A percentile compares a stretch with the other conserved stretches of the same genome.
Evolutionary conservation across 2,113 vertebrate genomes (phyloP).

Genomic region (Fregata magnificens): DNA sequence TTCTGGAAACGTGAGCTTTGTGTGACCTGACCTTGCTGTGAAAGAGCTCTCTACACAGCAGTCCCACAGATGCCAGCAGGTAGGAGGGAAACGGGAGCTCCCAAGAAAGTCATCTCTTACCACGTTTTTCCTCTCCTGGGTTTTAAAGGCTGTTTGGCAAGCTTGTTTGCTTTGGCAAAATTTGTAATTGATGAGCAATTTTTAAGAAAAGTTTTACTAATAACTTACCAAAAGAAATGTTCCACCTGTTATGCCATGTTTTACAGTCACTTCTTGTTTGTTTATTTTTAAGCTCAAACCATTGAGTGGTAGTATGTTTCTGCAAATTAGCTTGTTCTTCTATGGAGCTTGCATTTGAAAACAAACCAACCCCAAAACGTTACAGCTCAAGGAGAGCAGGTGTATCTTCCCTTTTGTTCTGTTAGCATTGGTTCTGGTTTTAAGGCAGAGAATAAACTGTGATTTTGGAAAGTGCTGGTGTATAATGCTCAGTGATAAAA

Average conservation of each 20-base stretch:
- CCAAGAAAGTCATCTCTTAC: not conserved
- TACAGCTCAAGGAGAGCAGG: not conserved
- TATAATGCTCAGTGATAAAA: not conserved
- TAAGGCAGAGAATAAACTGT: not conserved
- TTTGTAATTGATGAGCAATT: not conserved
- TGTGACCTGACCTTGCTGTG: not conserved
- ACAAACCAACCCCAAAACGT: not conserved
- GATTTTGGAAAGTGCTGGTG: not conserved
- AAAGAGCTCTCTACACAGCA: not conserved
- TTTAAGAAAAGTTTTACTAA: not conserved
- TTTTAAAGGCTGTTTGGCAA: not conserved
- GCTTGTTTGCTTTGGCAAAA: not conserved
- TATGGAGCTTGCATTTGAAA: not conserved
- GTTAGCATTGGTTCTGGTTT: not conserved
- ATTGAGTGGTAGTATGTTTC: not conserved
- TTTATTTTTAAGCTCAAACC: not conserved
- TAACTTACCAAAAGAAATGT: not conserved
- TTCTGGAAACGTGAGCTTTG: not conserved
- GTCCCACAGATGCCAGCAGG: not conserved
- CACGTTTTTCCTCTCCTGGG: accelerated
- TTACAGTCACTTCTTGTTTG: not conserved
- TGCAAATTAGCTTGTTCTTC: not conserved
- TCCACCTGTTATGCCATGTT: accelerated
- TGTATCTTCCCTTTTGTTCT: not conserved
- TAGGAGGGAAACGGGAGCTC: not conserved